Base-by-base conservation (phyloP, 2,888 invertebrate genomes). In the Ametastegia equiseti region DNA sequence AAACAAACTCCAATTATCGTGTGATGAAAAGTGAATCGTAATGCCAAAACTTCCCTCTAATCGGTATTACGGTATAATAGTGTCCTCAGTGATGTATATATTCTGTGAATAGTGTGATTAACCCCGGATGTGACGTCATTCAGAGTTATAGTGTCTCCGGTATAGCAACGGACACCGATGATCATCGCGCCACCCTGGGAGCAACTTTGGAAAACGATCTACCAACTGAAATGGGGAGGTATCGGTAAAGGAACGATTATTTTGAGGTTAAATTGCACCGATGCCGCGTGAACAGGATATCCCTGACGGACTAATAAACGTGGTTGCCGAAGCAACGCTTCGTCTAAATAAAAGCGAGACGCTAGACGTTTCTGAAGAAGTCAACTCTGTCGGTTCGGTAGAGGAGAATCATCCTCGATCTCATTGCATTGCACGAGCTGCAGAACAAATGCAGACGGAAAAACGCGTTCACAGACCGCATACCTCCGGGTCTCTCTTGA, bases 381-480 rank as follows among this genome's bases (percentile, higher is more conserved):
- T n/a, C 1, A 42, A 42, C 4, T 47, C 71, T n/a, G 45, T 6
- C 6, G 71, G 30, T 9, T 7, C 47, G 6, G 30, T 6, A 47
- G 27, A 27, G 11, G 47, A 30, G 36, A 13, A 57, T 6, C 54
- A 27, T 36, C 13, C 54, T 13, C 1, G 11, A 3, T n/a, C 71
- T 6, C 54, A 54, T 15, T 30, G 75, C 75, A 15, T 36, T 33
- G 42, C 13, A 33, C n/a, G 33, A 11, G 36, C 42, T 45, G 39
- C 42, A n/a, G 78, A 63, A 60, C 45, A 39, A 36, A 78, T 78
- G 78, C 57, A 78, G 63, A 78, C 78, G 13, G 78, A 78, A 36
- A 78, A 78, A 27, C 78, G 78, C 6, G n/a, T 78, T 27, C 78
- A 78, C 30, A 57, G 78, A 33, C 78, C 78, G 42, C 78, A 60